Conservation (phyloP, 2,888 invertebrate genomes). For the Ditula angustiorana region DNA sequence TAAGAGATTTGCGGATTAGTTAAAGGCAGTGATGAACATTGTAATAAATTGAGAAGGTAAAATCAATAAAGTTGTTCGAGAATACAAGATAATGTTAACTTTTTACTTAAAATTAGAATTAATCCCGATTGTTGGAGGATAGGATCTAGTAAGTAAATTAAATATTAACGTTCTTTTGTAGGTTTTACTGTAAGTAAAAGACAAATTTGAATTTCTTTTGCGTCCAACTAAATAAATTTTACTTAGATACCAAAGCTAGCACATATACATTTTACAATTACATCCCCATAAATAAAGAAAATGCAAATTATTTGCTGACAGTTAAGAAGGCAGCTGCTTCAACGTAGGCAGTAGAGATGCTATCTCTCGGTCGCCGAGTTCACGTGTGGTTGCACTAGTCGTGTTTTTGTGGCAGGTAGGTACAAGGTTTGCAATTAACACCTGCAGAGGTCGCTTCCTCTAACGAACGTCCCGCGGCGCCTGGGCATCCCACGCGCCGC, state of each 20-base stretch:
- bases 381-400: constrained; percentile 20
- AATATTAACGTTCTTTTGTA: too few relatives aligned
- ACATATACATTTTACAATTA: constrained; percentile 1
- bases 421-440: constrained; percentile 63
- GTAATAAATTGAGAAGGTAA: not conserved
- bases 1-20: constrained; percentile 2
- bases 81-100: not conserved
- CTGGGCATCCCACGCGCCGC: constrained; percentile 61
- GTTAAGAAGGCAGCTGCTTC: constrained; percentile 17
- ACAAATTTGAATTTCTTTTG: too few relatives aligned
- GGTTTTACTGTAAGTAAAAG: too few relatives aligned
- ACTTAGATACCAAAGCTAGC: not conserved
- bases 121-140: too few relatives aligned
- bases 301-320: constrained; percentile 6
- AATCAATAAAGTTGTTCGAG: not conserved
- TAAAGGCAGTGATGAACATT: not conserved
- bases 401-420: constrained; percentile 37
- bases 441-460: constrained; percentile 59
- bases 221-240: too few relatives aligned
- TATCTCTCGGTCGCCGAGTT: constrained; percentile 23
- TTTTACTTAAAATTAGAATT: too few relatives aligned
- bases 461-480: constrained; percentile 51
- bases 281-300: constrained; percentile 1
- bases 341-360: constrained; percentile 22
- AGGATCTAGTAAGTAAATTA: too few relatives aligned